phyloP scores from a whole-genome alignment of 2,888 invertebrate species.

The Portevinia maculata region DNA sequence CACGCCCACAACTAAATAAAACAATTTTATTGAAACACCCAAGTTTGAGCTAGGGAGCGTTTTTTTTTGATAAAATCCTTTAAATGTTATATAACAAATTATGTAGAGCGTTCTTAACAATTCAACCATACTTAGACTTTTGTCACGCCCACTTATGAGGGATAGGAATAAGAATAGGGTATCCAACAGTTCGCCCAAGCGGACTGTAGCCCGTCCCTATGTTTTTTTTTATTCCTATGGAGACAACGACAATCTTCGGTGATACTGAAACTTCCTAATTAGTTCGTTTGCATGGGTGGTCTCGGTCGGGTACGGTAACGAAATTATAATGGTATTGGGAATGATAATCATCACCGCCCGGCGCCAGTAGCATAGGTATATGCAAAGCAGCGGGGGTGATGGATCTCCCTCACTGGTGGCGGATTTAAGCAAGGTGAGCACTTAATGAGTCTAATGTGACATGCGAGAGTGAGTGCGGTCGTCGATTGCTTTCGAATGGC shows the following conservation, averaged over 20 bases:
- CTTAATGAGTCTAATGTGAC: conserved; percentile 49
- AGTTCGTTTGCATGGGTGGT: conserved; percentile 67
- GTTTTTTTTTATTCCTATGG: neutral
- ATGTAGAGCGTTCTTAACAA: no score
- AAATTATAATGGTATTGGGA: conserved; percentile 41
- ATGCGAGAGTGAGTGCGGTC: conserved; percentile 22
- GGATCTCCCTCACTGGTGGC: conserved; percentile 19
- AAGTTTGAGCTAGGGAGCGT: no score
- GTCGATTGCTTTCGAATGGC: conserved; percentile 2
- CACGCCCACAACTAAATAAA: no score
- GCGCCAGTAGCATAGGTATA: conserved; percentile 8
- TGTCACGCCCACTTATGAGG: no score
- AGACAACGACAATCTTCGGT: conserved; percentile 1
- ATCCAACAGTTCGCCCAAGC: no score
- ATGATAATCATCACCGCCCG: conserved; percentile 20
- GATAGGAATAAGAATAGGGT: no score
- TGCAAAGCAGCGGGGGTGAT: conserved; percentile 30
- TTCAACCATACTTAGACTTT: no score
- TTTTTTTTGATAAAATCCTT: no score
- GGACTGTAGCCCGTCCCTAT: no score
- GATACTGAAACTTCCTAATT: conserved; percentile 48
- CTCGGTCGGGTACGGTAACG: conserved; percentile 14
- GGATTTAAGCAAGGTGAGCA: conserved; percentile 21
- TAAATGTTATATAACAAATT: no score
- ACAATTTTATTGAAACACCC: no score